Base-by-base conservation (phyloP, 2,797 vertebrate genomes). In the Sus cebifrons region DNA sequence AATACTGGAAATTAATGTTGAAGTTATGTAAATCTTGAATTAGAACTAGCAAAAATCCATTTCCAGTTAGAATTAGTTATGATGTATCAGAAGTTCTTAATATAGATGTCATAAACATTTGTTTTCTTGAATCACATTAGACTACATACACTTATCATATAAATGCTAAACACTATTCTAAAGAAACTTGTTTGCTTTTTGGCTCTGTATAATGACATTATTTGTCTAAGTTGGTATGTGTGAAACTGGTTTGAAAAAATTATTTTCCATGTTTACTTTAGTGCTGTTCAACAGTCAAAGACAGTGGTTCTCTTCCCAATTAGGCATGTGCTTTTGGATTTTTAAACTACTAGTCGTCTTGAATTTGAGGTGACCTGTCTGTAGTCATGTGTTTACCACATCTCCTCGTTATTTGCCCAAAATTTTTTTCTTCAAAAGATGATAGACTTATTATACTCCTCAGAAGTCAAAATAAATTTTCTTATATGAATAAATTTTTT, bases 11-110 rank as follows among this genome's bases (percentile, higher is more conserved):
- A 93, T 74, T 74, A 65, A 65, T 49, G 2, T 65, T 92, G 44
- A 70, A 32, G 70, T 64, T 86, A 86, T 52, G 0, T 44, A 89
- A 60, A 6, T 88, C 64, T 84, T 86, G 58, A 74, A 78, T 86
- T 90, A 90, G 54, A 94, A 91, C 58, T 74, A 86, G 44, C 16
- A 89, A 77, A 70, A 44, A 81, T 62, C 14, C 27, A 58, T 85
- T 96, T 95, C 15, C 67, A 36, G 54, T 81, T 96, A 75, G 89
- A 95, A 56, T 70, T 75, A 78, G 27, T 54, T 90, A 23, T 64
- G 64, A 8, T 82, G 3, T 85, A 64, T 54, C 32, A 81, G 58
- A 95, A 86, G 56, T 75, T 95, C 14, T 74, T 78, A 91, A 86
- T 74, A 78, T 17, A 89, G 86, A 77, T 10, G 29, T 36, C 62